A percentile compares a stretch with the other conserved stretches of the same genome.
These are phyloP conservation scores for Ichneumoninae sp. DNA, from an alignment of 2,888 invertebrate species.

Conservation along the genomic window DNA sequence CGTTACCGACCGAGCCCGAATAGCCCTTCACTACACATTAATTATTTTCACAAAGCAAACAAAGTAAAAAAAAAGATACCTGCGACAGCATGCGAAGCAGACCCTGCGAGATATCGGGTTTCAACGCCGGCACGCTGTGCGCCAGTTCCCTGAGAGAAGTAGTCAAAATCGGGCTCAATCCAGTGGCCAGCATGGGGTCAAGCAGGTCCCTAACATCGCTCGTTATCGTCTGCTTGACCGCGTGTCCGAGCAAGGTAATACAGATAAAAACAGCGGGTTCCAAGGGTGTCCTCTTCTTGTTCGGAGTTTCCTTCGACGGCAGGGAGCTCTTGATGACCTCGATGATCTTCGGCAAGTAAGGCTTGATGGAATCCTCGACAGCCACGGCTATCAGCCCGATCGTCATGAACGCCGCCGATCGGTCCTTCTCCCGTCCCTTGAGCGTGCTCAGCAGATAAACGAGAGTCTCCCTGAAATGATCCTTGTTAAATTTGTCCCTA, in stretches of 20 bases:
- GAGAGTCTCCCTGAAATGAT: constrained; percentile 91
- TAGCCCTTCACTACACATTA: too few relatives aligned
- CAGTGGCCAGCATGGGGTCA: constrained; percentile 96
- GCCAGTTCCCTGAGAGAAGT: constrained; percentile 96
- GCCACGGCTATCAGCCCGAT: constrained; percentile 96
- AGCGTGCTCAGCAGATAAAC: constrained; percentile 91
- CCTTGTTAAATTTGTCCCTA: constrained; percentile 91
- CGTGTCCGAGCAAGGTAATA: constrained; percentile 95
- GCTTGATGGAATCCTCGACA: constrained; percentile 92
- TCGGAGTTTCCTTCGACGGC: constrained; percentile 91
- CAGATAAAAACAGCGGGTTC: constrained; percentile 97
- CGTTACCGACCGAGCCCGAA: too few relatives aligned
- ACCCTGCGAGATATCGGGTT: constrained; percentile 96
- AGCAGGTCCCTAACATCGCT: constrained; percentile 93
- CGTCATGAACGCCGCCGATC: constrained; percentile 94
- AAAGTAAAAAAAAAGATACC: constrained; percentile 83
- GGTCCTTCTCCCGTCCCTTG: constrained; percentile 93
- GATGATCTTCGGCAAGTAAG: constrained; percentile 93
- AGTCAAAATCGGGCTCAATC: constrained; percentile 95
- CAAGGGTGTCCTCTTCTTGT: constrained; percentile 90
- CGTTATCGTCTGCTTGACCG: constrained; percentile 92
- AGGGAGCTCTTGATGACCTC: constrained; percentile 91
- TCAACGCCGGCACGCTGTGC: constrained; percentile 93
- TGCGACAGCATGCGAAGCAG: constrained; percentile 95
- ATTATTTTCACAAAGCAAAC: too few relatives aligned